Percentiles rank a stretch among this genome's conserved stretches.
These are phyloP conservation scores for Wiebesia pumilae DNA, from an alignment of 1,140 invertebrate genomes.

Conservation along the genomic window DNA sequence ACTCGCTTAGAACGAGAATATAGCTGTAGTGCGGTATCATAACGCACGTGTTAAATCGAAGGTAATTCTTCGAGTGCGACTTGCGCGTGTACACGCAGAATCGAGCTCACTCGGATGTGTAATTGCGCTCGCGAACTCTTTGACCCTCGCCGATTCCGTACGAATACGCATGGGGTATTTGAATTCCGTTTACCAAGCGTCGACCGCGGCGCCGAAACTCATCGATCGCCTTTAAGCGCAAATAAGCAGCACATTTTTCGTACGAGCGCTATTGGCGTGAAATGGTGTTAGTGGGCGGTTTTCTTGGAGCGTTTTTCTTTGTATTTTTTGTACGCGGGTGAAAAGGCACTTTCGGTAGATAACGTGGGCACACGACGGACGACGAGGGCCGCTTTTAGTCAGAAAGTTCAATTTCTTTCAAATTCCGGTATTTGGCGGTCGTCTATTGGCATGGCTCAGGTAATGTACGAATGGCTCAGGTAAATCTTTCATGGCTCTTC, in stretches of 20 bases:
- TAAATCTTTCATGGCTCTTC: neutral
- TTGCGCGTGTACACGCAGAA: neutral
- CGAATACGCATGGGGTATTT: neutral
- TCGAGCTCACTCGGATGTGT: neutral
- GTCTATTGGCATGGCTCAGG: neutral
- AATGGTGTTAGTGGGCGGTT: too few species aligned
- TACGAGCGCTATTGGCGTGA: neutral
- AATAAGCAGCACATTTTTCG: neutral
- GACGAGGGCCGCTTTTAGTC: too few species aligned
- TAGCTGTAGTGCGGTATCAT: too few species aligned
- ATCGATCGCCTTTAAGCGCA: neutral
- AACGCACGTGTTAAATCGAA: neutral
- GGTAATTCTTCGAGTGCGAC: neutral
- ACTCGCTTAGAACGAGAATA: too few species aligned
- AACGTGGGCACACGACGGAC: too few species aligned
- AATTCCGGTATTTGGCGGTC: neutral
- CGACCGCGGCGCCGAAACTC: neutral
- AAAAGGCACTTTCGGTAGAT: neutral
- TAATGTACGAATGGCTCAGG: neutral
- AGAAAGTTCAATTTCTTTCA: neutral
- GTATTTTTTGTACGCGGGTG: too few species aligned
- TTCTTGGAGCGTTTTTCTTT: too few species aligned
- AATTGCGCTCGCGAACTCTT: constrained; percentile 14
- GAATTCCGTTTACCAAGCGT: neutral
- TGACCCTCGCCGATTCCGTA: neutral